Base-by-base conservation (phyloP, 2,113 vertebrate genomes). In the Pyxicephalus adspersus region DNA sequence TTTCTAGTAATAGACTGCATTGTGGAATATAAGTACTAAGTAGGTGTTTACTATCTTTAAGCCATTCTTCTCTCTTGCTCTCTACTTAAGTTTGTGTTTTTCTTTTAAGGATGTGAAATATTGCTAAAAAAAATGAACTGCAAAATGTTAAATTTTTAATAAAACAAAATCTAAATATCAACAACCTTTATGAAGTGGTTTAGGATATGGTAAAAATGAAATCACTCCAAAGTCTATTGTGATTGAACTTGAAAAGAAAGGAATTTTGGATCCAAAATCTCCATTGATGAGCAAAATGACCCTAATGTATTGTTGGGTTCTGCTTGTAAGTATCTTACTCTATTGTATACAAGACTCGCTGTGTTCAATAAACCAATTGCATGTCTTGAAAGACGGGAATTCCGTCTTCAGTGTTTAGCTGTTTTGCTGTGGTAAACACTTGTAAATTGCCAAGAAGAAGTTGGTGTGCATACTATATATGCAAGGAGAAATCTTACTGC, bases 281-380 rank as follows among this genome's bases (percentile, higher is more conserved):
- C 94, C 95, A 94, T 91, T 96, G 94, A 94, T 95, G 94, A 95
- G 94, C 94, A 93, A 93, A 45, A 95, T 95, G 97, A 91, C 93
- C 95, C 96, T 95, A 95, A 91, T 94, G 92, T 93, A 91, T 93
- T 31, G 75, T 94, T 92, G 93, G 92, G 93, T 93, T 94, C 92
- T 92, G 92, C 95, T 98, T 94, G 97, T 99, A 99, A 99, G 97
- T 99, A 99, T 98, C 92, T 91, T 90, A 91, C 92, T 94, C 93
- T 92, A 92, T 91, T 94, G 90, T 94, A 85, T 94, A 93, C 89
- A 87, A 91, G 91, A 91, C 70, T 55, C 68, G 28, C 55, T 74
- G 72, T 82, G 57, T 88, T 93, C 88, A 92, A 89, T 90, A 91
- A 92, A 91, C 92, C 91, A 91, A 91, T 91, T 94, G 93, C 93